These are phyloP conservation scores for Sapayoa aenigma DNA, from an alignment of 2,113 vertebrate genomes.

Conservation along the genomic window DNA sequence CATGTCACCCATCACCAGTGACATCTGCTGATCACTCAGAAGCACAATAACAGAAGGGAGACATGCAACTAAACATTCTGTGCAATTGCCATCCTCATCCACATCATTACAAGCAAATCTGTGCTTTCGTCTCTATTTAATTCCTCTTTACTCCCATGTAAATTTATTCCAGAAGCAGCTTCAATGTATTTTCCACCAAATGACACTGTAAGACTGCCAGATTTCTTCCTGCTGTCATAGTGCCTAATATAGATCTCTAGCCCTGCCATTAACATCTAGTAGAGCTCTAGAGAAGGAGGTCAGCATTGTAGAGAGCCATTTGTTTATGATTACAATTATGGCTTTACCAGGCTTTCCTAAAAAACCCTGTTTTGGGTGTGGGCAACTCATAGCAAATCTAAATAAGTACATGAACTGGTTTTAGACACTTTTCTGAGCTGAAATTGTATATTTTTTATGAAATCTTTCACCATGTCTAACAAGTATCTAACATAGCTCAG, in stretches of 20 bases:
- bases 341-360: neutral
- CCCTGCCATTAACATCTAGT: neutral
- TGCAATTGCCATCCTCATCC: slow-evolving; percentile 55
- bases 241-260: slow-evolving; percentile 44
- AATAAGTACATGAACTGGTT: neutral
- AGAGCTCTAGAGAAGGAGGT: slow-evolving; percentile 5
- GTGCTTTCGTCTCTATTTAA: slow-evolving; percentile 42
- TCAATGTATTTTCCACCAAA: slow-evolving; percentile 54
- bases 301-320: neutral
- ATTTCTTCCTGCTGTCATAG: slow-evolving; percentile 38
- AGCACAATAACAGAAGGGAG: slow-evolving; percentile 65
- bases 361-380: neutral
- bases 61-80: slow-evolving; percentile 66
- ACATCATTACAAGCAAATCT: slow-evolving; percentile 64
- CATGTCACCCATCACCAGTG: slow-evolving; percentile 49
- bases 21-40: slow-evolving; percentile 62
- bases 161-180: slow-evolving; percentile 50
- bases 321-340: slow-evolving; percentile 3
- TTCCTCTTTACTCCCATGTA: slow-evolving; percentile 55
- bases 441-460: neutral
- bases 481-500: neutral
- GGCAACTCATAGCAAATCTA: neutral
- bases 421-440: neutral
- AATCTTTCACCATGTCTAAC: neutral
- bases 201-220: slow-evolving; percentile 36